Evolutionary conservation across 92 coral and sea anemone species (phyloP), one percentile per base, ranked within the genome.

Genomic region (Pocillopora meandrina): DNA sequence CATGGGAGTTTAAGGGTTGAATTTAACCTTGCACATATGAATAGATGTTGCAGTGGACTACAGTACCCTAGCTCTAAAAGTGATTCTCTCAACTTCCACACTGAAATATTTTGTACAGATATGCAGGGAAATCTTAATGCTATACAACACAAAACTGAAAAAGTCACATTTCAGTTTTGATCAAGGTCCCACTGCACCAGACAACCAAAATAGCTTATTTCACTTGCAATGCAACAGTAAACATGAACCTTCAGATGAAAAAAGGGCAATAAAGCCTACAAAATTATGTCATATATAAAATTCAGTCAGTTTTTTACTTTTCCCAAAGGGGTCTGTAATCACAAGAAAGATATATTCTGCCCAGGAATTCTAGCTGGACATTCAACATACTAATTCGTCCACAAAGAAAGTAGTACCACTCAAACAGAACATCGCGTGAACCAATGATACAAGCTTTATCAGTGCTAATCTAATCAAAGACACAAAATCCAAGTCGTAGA

Each of bases 81-180:
- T 21, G 16, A 56, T 42, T 33, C 35, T 71, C 60, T 47, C 47
- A 12, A 71, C 10, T 12, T 56, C 36, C 36, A 36, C 75, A 71
- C 57, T 71, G 56, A 71, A 16, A 35, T 35, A 3, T 33, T 21
- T 56, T 31, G 16, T 23, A 19, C 14, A 42, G 52, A 7, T 31
- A 8, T 23, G 12, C 14, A 42, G 52, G 52, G 52, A 33, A 23
- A 18, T 33, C 31, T 12, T 10, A 13, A 5, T 23, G 13, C 12
- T 10, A 68, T 67, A 57, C 84, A 80, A 55, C 76, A 31, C 15
- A 31, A 76, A 35, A 63, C 74, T 5, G 56, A 52, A 47, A 63
- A 80, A 69, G 12, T 34, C 57, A 57, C 31, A 58, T 71, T 81
- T 71, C 78, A 81, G 36, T 81, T 71, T 81, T 58, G 58, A 71